phyloP scores from a whole-genome alignment of 2,113 vertebrate species.

The Calonectris borealis region DNA sequence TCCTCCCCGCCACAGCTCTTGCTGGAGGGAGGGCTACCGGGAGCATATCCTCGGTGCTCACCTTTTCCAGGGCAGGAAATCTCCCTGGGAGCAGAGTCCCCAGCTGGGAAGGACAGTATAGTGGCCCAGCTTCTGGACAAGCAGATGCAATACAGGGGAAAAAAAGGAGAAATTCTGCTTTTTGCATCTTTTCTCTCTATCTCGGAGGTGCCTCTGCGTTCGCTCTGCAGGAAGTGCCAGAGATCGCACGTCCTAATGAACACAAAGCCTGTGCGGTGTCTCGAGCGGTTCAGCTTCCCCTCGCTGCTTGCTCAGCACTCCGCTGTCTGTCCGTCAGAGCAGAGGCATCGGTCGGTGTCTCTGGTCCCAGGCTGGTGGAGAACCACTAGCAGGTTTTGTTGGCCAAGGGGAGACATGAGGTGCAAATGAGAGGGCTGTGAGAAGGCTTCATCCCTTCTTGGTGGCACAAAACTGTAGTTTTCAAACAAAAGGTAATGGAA shows the following conservation, averaged over 20 bases:
- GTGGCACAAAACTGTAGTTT: not conserved
- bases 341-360: not conserved
- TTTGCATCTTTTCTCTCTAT: not conserved
- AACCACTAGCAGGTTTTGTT: fast-evolving
- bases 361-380: not conserved
- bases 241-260: not conserved
- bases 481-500: not conserved
- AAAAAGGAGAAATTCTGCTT: not conserved
- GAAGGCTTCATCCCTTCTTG: not conserved
- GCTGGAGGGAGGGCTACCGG: not conserved
- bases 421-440: not conserved
- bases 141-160: not conserved
- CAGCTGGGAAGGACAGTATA: not conserved
- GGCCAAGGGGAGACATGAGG: not conserved
- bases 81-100: not conserved
- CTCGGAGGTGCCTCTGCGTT: not conserved
- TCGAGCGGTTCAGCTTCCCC: not conserved
- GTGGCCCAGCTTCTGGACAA: not conserved
- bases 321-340: not conserved
- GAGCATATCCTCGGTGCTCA: not conserved
- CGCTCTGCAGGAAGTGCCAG: not conserved
- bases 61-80: not conserved
- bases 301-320: fast-evolving
- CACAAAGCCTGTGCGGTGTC: not conserved
- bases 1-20: not conserved